Base-by-base conservation (phyloP, 2,797 vertebrate species). In the Cyclura pinguis region DNA sequence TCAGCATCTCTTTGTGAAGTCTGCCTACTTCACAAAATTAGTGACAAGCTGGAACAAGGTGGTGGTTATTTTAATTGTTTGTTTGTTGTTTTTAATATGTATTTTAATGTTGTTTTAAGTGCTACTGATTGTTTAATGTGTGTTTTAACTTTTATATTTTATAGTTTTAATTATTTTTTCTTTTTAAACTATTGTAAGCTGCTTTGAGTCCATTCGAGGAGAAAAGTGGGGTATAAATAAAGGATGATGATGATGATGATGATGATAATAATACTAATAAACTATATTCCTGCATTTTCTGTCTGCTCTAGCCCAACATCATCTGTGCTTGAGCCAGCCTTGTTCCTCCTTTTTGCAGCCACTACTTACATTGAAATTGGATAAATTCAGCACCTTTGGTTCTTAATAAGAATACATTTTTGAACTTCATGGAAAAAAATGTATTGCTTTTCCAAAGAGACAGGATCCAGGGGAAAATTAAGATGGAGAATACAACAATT, bases 401-500 rank as follows among this genome's bases (percentile, higher is more conserved):
- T 82, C 69, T 89, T 84, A 76, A 88, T 83, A 32, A 74, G 69
- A 88, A 82, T 29, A 35, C 32, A 88, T 38, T 55, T 80, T 27
- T 74, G 69, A 42, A n/a, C 22, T 24, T 50, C 8, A 83, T 69
- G 29, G 32, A 32, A 27, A 64, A 10, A 69, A 57, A 38, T 38
- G 69, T 38, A 18, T 69, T 47, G n/a, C 32, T 57, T 86, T 57
- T 35, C 86, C 91, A 92, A 93, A 92, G 92, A 92, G 92, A 87
- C 86, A 92, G 94, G 93, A 91, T 24, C 22, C 32, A n/a, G 52
- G 89, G 10, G 72, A 86, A 89, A 88, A 89, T 95, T 93, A 95
- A 95, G 92, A 95, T 93, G 92, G 91, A 92, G 90, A 95, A 92
- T 82, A 92, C 74, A 35, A 84, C 86, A 94, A 95, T 96, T 95